These are phyloP conservation scores for Loris lydekkerianus DNA, from an alignment of 2,797 vertebrate species.

Conservation along the genomic window DNA sequence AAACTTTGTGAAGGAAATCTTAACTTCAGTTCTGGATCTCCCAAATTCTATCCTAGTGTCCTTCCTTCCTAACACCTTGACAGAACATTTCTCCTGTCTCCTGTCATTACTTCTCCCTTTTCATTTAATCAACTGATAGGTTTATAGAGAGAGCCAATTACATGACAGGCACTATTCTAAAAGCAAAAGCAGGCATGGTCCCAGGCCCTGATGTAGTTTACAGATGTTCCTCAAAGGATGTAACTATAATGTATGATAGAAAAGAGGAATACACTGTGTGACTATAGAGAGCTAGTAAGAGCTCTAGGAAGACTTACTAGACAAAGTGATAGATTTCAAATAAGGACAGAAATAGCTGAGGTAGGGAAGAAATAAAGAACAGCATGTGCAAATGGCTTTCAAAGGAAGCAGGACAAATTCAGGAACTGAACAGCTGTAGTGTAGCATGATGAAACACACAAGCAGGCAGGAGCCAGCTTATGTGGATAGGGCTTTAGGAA, in stretches of 20 bases:
- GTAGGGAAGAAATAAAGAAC: not conserved
- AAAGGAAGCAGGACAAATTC: not conserved
- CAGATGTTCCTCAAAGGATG: not conserved
- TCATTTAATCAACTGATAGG: not conserved
- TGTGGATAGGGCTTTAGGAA: not conserved
- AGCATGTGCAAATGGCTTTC: not conserved
- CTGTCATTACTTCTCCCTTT: not conserved
- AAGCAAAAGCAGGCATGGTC: not conserved
- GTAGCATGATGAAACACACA: not conserved
- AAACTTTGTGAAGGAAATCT: slow-evolving; percentile 27
- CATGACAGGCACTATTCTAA: not conserved
- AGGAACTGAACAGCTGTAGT: not conserved
- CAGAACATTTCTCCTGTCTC: not conserved
- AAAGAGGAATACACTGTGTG: not conserved
- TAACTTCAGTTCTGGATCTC: slow-evolving; percentile 3
- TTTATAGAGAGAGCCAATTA: not conserved
- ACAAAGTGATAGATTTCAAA: not conserved
- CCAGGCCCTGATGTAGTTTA: not conserved
- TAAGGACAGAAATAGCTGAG: not conserved
- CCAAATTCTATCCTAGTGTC: not conserved
- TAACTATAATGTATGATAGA: not conserved
- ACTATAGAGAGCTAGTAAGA: not conserved
- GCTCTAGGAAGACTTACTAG: not conserved
- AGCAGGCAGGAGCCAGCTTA: not conserved
- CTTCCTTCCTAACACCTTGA: not conserved